A percentile compares a stretch with the other conserved stretches of the same genome.
These are phyloP conservation scores for Cantharis rufa DNA, from an alignment of 2,888 invertebrate species.

Conservation along the genomic window DNA sequence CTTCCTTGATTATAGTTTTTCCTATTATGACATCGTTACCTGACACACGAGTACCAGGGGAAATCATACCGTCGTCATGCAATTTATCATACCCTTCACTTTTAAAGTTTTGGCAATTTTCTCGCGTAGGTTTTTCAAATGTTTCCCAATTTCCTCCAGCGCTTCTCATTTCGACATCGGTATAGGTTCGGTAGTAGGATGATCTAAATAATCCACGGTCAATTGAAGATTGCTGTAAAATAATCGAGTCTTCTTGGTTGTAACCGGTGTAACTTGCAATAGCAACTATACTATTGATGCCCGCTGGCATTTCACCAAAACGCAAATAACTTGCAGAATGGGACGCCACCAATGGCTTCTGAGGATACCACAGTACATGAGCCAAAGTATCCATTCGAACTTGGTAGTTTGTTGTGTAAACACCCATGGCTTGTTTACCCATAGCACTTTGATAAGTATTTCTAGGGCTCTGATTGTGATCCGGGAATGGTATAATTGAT, in stretches of 20 bases:
- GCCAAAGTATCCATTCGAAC: constrained; percentile 99
- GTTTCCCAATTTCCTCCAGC: constrained; percentile 93
- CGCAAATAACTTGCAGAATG: constrained; percentile 98
- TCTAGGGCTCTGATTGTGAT: too few relatives aligned
- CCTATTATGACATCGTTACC: too few relatives aligned
- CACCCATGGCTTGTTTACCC: too few relatives aligned
- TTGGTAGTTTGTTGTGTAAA: constrained; percentile 98
- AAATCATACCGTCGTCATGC: too few relatives aligned
- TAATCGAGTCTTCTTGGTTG: constrained; percentile 99
- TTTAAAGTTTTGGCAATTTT: constrained; percentile 63
- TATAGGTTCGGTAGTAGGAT: constrained; percentile 95
- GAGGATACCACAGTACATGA: constrained; percentile 98
- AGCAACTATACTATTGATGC: constrained; percentile 98
- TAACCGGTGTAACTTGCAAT: constrained; percentile 99
- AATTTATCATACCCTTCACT: too few relatives aligned
- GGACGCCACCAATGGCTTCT: constrained; percentile 98
- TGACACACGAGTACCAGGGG: too few relatives aligned
- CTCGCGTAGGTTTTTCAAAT: constrained; percentile 97
- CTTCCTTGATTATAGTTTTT: too few relatives aligned
- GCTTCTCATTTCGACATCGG: constrained; percentile 96
- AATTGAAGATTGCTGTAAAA: constrained; percentile 96
- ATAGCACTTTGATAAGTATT: too few relatives aligned
- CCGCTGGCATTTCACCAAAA: constrained; percentile 88
- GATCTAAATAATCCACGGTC: constrained; percentile 98
- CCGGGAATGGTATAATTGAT: too few relatives aligned